These are phyloP conservation scores for Botrylloides violaceus DNA, from an alignment of 23 tunicate genomes.

Conservation along the genomic window DNA sequence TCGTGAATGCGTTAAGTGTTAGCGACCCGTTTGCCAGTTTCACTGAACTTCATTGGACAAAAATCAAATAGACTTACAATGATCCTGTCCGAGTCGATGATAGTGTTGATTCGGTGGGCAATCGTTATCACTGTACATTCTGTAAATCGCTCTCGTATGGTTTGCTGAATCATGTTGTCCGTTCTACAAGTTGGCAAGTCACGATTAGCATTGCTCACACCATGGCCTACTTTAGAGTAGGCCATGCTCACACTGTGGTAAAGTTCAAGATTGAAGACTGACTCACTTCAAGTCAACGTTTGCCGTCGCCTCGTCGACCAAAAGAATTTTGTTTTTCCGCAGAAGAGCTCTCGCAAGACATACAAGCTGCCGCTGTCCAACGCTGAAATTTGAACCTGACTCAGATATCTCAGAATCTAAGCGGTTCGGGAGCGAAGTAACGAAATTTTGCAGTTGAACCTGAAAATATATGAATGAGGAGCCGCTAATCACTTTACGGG, in stretches of 20 bases:
- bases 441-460: conserved; percentile 61
- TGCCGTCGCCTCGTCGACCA: conserved; percentile 94
- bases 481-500: background rate
- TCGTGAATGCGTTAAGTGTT: too few species aligned
- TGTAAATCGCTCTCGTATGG: conserved; percentile 45
- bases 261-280: too few species aligned
- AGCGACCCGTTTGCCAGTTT: too few species aligned
- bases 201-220: too few species aligned
- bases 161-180: conserved; percentile 76
- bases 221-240: background rate
- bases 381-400: conserved; percentile 79
- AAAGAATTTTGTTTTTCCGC: conserved; percentile 51
- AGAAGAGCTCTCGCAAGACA: conserved; percentile 73
- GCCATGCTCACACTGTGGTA: too few species aligned
- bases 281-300: conserved; percentile 67
- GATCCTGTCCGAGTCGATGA: conserved; percentile 78
- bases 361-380: conserved; percentile 83
- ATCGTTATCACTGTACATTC: conserved; percentile 88
- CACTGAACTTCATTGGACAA: too few species aligned
- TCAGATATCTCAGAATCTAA: conserved; percentile 44
- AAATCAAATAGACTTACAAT: too few species aligned
- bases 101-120: conserved; percentile 88
- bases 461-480: background rate
- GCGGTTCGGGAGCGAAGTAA: conserved; percentile 30
- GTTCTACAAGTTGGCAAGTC: conserved; percentile 37